Evolutionary conservation across 2,888 invertebrate species (phyloP).

Genomic region (Phytoseiulus persimilis): DNA sequence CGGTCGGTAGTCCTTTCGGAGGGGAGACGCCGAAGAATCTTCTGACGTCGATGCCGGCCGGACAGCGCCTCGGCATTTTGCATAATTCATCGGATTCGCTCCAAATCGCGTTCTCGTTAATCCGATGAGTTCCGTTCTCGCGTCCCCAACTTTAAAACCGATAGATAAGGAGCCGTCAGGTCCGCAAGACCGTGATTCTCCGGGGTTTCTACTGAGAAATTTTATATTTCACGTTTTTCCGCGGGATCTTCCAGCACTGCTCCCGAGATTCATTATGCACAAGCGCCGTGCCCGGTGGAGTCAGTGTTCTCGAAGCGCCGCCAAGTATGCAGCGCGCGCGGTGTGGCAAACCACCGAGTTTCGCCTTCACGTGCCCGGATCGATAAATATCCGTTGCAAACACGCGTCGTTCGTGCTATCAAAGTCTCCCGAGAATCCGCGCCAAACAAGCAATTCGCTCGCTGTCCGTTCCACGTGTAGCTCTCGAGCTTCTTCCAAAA

Average conservation of each 20-base stretch:
- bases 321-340: background rate
- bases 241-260: background rate
- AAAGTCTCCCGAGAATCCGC: too few relatives aligned
- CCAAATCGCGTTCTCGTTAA: background rate
- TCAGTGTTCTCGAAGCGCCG: background rate
- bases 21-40: background rate
- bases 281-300: background rate
- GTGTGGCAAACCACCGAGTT: background rate
- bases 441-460: too few relatives aligned
- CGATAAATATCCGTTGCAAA: background rate
- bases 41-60: background rate
- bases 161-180: background rate
- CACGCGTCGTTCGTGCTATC: background rate
- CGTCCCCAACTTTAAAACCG: background rate
- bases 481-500: too few relatives aligned
- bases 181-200: background rate
- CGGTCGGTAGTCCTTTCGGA: background rate
- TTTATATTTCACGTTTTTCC: background rate
- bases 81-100: background rate
- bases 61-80: background rate
- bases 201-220: background rate
- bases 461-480: too few relatives aligned
- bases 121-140: background rate
- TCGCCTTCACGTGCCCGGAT: background rate
- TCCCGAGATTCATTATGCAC: background rate